phyloP scores from a whole-genome alignment of 2,888 invertebrate species.

The Cybosia mesomella region DNA sequence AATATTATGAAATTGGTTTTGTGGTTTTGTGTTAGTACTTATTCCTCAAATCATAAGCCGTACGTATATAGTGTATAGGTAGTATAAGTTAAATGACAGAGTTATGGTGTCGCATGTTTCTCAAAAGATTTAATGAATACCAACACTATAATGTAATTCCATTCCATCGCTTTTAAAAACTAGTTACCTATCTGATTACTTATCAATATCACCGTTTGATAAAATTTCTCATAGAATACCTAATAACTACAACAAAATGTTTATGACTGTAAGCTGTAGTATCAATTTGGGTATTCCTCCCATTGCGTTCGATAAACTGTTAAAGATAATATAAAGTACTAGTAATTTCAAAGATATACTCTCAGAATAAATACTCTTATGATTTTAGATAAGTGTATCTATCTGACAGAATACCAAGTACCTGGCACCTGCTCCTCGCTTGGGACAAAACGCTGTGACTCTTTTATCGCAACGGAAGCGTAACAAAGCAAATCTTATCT shows the following conservation, averaged over 20 bases:
- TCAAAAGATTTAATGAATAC: too few species aligned
- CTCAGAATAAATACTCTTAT: not conserved
- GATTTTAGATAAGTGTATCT: conserved; percentile 30
- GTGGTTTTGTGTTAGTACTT: too few species aligned
- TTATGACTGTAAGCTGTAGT: not conserved
- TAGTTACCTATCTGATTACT: not conserved
- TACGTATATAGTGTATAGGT: too few species aligned
- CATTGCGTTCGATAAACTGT: not conserved
- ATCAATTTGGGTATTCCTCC: not conserved
- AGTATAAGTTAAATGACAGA: too few species aligned
- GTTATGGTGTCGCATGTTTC: too few species aligned
- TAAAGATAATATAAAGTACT: not conserved
- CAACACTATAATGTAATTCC: too few species aligned
- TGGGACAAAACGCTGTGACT: conserved; percentile 62
- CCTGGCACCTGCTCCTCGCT: conserved; percentile 70
- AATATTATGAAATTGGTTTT: too few species aligned
- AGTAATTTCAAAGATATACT: not conserved
- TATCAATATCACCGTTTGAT: not conserved
- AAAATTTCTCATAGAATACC: not conserved
- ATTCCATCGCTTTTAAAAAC: not conserved
- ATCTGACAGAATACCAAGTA: conserved; percentile 36
- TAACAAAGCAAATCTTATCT: conserved; percentile 76
- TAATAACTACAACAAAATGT: not conserved
- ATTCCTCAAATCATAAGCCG: too few species aligned
- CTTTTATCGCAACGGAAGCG: conserved; percentile 67